Evolutionary conservation across 2,113 vertebrate genomes (phyloP).

Genomic region (Monopterus albus): DNA sequence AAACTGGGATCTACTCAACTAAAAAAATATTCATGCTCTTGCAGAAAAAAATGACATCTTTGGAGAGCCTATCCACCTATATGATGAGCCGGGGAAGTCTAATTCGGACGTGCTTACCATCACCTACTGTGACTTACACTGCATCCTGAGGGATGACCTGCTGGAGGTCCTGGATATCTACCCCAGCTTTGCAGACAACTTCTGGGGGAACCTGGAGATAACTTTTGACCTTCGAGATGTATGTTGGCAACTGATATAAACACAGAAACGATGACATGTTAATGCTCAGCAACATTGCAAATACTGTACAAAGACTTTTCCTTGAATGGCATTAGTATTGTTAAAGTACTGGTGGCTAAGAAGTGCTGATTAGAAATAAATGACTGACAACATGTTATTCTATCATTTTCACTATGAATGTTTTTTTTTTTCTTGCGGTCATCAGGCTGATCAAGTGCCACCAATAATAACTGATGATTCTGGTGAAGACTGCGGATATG

Average conservation of each 20-base stretch:
- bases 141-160: conserved; percentile 92
- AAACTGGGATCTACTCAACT: background rate
- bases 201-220: conserved; percentile 96
- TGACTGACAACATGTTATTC: no score
- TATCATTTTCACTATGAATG: background rate
- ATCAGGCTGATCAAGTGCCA: conserved; percentile 86
- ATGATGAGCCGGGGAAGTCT: conserved; percentile 90
- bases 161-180: conserved; percentile 96
- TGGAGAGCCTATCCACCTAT: conserved; percentile 91
- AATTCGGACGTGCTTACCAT: conserved; percentile 89
- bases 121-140: conserved; percentile 96
- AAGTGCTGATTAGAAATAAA: no score
- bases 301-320: no score
- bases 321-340: no score
- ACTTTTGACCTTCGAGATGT: conserved; percentile 95
- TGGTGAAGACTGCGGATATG: conserved; percentile 78
- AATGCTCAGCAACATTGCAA: background rate
- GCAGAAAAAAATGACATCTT: conserved; percentile 95
- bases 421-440: background rate
- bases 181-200: conserved; percentile 91
- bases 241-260: conserved; percentile 59
- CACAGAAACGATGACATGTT: background rate
- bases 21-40: background rate
- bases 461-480: conserved; percentile 85
- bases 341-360: no score